Base-by-base conservation (phyloP, 2,113 vertebrate species). In the Triplophysa tibetana region DNA sequence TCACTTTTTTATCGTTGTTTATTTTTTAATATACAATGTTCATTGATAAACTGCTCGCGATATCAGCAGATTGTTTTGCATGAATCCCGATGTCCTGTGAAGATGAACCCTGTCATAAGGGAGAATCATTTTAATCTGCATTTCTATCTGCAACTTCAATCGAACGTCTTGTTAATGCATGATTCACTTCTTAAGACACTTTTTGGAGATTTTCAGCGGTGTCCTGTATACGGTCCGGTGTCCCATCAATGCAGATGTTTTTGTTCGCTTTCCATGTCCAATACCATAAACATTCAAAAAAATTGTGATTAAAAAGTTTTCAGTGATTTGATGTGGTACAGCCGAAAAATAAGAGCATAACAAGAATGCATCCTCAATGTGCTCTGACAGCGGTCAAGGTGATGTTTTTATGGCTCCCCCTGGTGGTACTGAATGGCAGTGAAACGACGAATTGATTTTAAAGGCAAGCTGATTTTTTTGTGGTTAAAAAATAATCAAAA, bases 331-430 rank as follows among this genome's bases (percentile, higher is more conserved):
- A 10, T 33, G n/a, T 1, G 10, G 6, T 70, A 12, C 12, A n/a
- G 26, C 3, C 33, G 1, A 33, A 38, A 38, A 38, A 38, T 29
- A 38, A 38, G 6, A 1, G 33, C 33, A 38, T 38, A 7, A 38
- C 7, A 12, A 33, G 12, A 56, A n/a, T 33, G 69, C 21, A 45
- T 23, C 48, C 29, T 26, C 16, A 29, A 12, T 29, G 1, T 29
- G 24, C 50, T 56, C 52, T 56, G 50, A 33, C 16, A 13, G 50
- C 10, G 33, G 33, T 17, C 8, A 21, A 4, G 21, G 52, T 68
- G 8, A 21, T 74, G 24, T 54, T 29, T 50, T 54, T 24, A 50
- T 41, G 41, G 12, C 52, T 10, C 76, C 76, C 63, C 21, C 81
- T 68, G 64, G 69, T 78, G 81, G 67, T 24, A 3, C 11, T 4